Percentiles rank a stretch among this genome's conserved stretches.
Evolutionary conservation across 2,888 invertebrate genomes (phyloP).

Genomic region (Crossocerus cetratus): DNA sequence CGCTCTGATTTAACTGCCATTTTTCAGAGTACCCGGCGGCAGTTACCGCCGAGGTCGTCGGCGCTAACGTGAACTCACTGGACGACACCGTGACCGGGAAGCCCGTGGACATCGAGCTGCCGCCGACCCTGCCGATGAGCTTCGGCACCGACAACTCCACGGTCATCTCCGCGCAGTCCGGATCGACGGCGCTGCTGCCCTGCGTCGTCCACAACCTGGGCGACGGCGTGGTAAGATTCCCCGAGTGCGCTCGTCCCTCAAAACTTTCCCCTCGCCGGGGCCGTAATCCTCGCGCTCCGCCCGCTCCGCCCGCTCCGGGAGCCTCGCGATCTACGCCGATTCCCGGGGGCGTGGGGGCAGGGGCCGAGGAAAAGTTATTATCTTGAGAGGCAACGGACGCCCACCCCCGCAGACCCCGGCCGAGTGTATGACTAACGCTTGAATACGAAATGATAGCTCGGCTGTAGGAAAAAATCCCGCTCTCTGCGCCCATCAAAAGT

Average conservation of each 20-base stretch:
- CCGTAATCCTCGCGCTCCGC: conserved; percentile 18
- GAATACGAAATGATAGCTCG: background rate
- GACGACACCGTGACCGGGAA: conserved; percentile 57
- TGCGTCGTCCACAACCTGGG: conserved; percentile 92
- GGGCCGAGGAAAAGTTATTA: conserved; percentile 43
- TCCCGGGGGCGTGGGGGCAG: conserved; percentile 15
- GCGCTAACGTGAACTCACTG: conserved; percentile 63
- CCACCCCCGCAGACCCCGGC: no score
- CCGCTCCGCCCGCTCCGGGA: background rate
- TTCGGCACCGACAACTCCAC: conserved; percentile 92
- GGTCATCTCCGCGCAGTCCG: conserved; percentile 88
- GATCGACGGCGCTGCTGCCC: conserved; percentile 89
- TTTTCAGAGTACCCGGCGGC: conserved; percentile 55
- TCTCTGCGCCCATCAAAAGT: no score
- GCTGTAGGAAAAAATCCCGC: background rate
- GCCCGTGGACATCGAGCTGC: conserved; percentile 71
- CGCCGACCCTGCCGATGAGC: conserved; percentile 82
- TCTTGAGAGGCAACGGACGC: conserved; percentile 6
- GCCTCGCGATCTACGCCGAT: conserved; percentile 2
- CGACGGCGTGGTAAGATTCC: conserved; percentile 89
- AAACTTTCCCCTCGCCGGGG: conserved; percentile 15
- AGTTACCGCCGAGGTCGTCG: conserved; percentile 70
- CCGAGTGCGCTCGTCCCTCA: conserved; percentile 16
- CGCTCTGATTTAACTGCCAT: conserved; percentile 52
- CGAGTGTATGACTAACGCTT: background rate